phyloP scores from a whole-genome alignment of 2,888 invertebrate genomes.

The Herminia tarsipennalis region DNA sequence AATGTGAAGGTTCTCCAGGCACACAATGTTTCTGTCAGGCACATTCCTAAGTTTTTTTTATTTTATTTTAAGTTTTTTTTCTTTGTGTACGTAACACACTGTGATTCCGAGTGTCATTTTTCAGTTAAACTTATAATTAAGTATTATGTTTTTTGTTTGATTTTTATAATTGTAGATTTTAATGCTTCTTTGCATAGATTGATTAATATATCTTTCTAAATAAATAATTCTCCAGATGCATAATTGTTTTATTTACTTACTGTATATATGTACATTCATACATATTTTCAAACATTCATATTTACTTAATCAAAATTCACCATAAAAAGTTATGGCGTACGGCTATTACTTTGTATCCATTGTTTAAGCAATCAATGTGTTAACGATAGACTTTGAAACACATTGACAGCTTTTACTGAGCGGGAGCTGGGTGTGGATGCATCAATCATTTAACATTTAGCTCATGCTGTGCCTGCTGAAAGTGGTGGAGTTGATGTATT shows the following conservation, averaged over 20 bases:
- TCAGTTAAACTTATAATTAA: slow-evolving; percentile 17
- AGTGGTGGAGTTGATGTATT: too few relatives aligned
- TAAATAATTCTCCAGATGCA: slow-evolving; percentile 22
- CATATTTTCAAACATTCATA: too few relatives aligned
- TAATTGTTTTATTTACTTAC: slow-evolving; percentile 14
- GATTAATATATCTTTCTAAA: slow-evolving; percentile 14
- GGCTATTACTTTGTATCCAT: too few relatives aligned
- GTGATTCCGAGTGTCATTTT: slow-evolving; percentile 3
- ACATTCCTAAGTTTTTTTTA: slow-evolving; percentile 20
- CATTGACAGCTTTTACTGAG: too few relatives aligned
- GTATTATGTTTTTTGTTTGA: slow-evolving; percentile 5
- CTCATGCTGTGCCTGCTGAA: too few relatives aligned
- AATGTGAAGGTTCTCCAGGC: slow-evolving; percentile 38
- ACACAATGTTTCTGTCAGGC: slow-evolving; percentile 37
- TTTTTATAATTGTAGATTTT: slow-evolving; percentile 9
- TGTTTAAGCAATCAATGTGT: too few relatives aligned
- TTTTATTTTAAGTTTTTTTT: slow-evolving; percentile 12
- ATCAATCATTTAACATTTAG: too few relatives aligned
- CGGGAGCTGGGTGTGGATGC: too few relatives aligned
- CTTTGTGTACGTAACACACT: slow-evolving; percentile 5
- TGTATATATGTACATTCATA: too few relatives aligned
- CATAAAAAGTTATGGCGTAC: too few relatives aligned
- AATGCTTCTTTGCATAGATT: slow-evolving; percentile 10
- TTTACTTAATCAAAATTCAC: too few relatives aligned
- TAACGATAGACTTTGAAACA: too few relatives aligned